Conservation (phyloP, 2,888 invertebrate species). For the Molorchus minor region DNA sequence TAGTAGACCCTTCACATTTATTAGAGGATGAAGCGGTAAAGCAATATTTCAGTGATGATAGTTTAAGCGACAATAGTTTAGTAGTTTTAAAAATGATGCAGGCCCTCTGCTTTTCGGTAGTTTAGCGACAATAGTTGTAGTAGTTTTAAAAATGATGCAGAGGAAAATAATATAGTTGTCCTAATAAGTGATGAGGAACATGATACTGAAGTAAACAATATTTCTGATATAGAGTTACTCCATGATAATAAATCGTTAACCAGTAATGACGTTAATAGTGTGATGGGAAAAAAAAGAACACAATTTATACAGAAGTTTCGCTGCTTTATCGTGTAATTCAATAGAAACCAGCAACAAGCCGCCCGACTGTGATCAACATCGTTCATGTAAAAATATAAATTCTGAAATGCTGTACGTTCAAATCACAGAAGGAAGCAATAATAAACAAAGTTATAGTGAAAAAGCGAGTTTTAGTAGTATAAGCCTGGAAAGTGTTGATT, state of each 20-base stretch:
- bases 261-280: not conserved
- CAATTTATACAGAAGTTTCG: not conserved
- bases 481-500: not conserved
- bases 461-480: no score
- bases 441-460: no score
- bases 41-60: not conserved
- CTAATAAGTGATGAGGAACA: slow-evolving; percentile 13
- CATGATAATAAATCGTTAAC: not conserved
- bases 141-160: not conserved
- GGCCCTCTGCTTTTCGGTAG: no score
- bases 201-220: not conserved
- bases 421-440: no score
- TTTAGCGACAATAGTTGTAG: no score
- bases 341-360: no score
- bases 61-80: not conserved
- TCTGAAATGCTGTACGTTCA: not conserved
- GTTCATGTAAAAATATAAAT: not conserved
- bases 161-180: slow-evolving; percentile 3
- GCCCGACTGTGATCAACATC: not conserved
- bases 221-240: not conserved
- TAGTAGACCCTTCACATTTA: slow-evolving; percentile 2
- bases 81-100: not conserved
- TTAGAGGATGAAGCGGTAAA: not conserved
- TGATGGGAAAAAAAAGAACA: not conserved
- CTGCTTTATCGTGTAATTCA: no score